Conservation (phyloP, 2,888 invertebrate species). For the Yponomeuta evonymella region DNA sequence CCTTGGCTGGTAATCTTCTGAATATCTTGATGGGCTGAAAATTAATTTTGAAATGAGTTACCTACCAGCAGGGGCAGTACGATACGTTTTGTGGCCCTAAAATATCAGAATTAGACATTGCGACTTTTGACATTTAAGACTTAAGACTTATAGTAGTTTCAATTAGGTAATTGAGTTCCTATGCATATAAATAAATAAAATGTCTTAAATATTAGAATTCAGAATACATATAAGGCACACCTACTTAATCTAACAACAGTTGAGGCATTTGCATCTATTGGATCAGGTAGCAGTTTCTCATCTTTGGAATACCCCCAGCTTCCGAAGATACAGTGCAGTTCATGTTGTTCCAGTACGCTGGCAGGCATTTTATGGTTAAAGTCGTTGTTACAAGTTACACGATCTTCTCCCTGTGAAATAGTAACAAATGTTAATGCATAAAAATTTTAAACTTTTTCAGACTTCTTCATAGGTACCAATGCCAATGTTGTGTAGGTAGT, state of each 20-base stretch:
- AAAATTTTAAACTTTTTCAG: no score
- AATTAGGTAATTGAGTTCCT: no score
- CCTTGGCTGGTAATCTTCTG: neutral
- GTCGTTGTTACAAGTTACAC: slow-evolving; percentile 43
- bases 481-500: no score
- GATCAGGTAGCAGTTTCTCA: slow-evolving; percentile 49
- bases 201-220: no score
- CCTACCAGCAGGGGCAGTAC: neutral
- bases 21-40: neutral
- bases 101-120: no score
- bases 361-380: slow-evolving; percentile 42
- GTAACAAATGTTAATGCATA: slow-evolving; percentile 10
- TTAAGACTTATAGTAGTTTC: no score
- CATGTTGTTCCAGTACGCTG: slow-evolving; percentile 38
- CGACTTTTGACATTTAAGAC: no score
- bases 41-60: neutral
- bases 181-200: no score
- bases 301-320: slow-evolving; percentile 41
- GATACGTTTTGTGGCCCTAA: no score
- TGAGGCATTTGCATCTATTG: slow-evolving; percentile 33
- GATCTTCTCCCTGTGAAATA: slow-evolving; percentile 35
- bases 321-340: slow-evolving; percentile 40
- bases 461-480: no score
- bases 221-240: slow-evolving; percentile 15
- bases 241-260: slow-evolving; percentile 53